These are phyloP conservation scores for Loriculus beryllinus DNA, from an alignment of 2,797 vertebrate species.

Conservation along the genomic window DNA sequence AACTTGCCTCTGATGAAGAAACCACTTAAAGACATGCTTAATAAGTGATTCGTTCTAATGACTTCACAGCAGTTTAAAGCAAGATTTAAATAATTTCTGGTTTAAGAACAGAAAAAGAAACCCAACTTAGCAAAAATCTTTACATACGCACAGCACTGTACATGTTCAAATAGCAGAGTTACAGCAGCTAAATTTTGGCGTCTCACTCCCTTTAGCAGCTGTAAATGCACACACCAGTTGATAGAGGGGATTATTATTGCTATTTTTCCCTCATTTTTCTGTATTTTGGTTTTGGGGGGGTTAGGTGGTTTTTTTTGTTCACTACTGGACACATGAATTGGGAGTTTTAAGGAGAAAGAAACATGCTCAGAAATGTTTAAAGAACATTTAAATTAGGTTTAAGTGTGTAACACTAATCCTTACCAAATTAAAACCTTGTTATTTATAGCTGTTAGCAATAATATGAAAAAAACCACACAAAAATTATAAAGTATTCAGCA, in stretches of 20 bases:
- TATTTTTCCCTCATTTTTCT: not conserved
- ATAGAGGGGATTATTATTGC: not conserved
- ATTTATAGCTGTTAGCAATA: not conserved
- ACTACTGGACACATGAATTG: not conserved
- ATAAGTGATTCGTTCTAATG: not conserved
- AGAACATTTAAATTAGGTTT: not conserved
- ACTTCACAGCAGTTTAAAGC: not conserved
- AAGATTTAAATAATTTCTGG: not conserved
- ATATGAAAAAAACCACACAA: not conserved
- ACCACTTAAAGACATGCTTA: not conserved
- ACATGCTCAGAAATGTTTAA: not conserved
- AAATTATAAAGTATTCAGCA: not conserved
- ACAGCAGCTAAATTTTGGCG: not conserved
- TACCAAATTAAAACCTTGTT: not conserved
- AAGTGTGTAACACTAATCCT: not conserved
- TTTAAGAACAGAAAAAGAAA: not conserved
- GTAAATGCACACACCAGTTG: not conserved
- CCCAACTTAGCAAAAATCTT: not conserved
- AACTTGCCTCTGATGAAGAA: not conserved
- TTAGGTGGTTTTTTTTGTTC: not conserved
- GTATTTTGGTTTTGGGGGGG: not conserved
- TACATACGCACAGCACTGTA: not conserved
- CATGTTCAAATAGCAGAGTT: not conserved
- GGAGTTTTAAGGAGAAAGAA: not conserved
- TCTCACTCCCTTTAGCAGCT: not conserved